Evolutionary conservation across 2,888 invertebrate genomes (phyloP).

Genomic region (Entomobrya multifasciata): DNA sequence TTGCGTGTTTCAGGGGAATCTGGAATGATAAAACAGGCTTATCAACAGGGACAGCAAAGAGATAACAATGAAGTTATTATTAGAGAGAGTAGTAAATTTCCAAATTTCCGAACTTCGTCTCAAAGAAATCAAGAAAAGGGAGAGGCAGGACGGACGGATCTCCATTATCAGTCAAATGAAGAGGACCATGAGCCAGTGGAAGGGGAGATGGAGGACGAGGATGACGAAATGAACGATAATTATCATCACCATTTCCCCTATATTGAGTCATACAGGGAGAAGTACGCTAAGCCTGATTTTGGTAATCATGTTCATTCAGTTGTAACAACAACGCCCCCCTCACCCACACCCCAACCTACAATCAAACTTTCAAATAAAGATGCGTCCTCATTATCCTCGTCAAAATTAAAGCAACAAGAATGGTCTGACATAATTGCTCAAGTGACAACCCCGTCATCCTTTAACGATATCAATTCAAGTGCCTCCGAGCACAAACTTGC

Average conservation of each 20-base stretch:
- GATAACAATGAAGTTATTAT: slow-evolving; percentile 13
- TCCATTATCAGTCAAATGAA: slow-evolving; percentile 49
- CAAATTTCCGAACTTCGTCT: slow-evolving; percentile 38
- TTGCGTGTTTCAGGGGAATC: slow-evolving; percentile 68
- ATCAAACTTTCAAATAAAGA: slow-evolving; percentile 7
- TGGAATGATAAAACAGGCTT: slow-evolving; percentile 61
- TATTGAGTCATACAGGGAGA: slow-evolving; percentile 63
- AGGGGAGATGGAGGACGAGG: slow-evolving; percentile 31
- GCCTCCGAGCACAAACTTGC: slow-evolving; percentile 61
- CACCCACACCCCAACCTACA: slow-evolving; percentile 26
- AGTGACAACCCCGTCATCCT: slow-evolving; percentile 63
- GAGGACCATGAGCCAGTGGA: slow-evolving; percentile 48
- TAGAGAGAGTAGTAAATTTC: slow-evolving; percentile 3
- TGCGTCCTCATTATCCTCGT: neutral
- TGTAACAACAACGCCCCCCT: slow-evolving; percentile 31
- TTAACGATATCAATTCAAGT: slow-evolving; percentile 66
- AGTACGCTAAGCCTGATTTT: slow-evolving; percentile 53
- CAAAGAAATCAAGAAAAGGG: too few species aligned
- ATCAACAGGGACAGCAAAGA: neutral
- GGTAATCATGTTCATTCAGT: slow-evolving; percentile 20
- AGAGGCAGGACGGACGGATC: slow-evolving; percentile 32
- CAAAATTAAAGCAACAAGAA: slow-evolving; percentile 47
- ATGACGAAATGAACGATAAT: slow-evolving; percentile 62
- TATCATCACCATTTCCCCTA: slow-evolving; percentile 62
- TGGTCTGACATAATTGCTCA: slow-evolving; percentile 70